A percentile compares a stretch with the other conserved stretches of the same genome.
Evolutionary conservation across 2,797 vertebrate species (phyloP).

Genomic region (Anas flavirostris): DNA sequence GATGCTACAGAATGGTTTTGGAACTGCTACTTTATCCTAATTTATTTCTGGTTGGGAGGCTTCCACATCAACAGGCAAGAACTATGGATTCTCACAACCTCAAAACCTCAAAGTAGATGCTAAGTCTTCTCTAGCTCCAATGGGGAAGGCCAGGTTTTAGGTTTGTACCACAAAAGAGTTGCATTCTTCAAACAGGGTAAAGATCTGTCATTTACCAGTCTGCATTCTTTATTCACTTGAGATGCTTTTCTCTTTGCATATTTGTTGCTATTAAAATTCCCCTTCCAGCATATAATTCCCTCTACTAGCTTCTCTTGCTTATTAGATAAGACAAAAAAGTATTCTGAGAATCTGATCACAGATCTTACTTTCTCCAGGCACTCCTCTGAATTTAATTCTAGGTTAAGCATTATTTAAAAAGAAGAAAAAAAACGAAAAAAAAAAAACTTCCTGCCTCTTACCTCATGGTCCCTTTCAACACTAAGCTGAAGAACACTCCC

Average conservation of each 20-base stretch:
- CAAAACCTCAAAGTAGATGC: fast-evolving
- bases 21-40: fast-evolving
- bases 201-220: neutral
- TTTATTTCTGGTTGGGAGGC: fast-evolving
- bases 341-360: conserved; percentile 58
- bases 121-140: neutral
- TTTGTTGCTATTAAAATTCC: conserved; percentile 16
- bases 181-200: neutral
- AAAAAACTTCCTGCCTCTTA: neutral
- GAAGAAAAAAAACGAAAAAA: neutral
- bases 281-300: neutral
- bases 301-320: conserved; percentile 27
- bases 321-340: conserved; percentile 57
- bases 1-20: fast-evolving
- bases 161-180: neutral
- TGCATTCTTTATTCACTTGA: neutral
- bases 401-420: conserved; percentile 45
- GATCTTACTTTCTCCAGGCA: conserved; percentile 44
- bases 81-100: fast-evolving
- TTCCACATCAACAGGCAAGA: fast-evolving
- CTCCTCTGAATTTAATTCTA: conserved; percentile 60
- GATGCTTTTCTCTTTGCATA: neutral
- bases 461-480: neutral
- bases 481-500: neutral
- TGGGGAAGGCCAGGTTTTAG: neutral